Conservation (phyloP, 2,888 invertebrate species). For the Pharmacophagus antenor region DNA sequence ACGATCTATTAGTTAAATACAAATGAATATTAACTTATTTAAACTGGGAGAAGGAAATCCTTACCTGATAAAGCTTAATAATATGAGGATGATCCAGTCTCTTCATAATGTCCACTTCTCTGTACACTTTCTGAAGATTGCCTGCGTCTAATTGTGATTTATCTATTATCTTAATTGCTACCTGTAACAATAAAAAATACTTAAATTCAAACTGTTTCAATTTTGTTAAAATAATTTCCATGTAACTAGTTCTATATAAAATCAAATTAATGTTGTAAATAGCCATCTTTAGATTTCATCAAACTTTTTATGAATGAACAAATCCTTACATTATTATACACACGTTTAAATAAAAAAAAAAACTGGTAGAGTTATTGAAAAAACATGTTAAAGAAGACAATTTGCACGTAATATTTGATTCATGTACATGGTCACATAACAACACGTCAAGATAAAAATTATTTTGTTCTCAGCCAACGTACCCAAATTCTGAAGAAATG, state of each 20-base stretch:
- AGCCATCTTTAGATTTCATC: too few species aligned
- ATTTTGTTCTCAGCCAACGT: constrained; percentile 12
- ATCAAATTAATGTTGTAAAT: too few species aligned
- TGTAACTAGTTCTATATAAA: too few species aligned
- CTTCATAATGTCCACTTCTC: constrained; percentile 99
- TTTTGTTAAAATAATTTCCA: too few species aligned
- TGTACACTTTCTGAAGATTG: constrained; percentile 96
- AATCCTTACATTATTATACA: too few species aligned
- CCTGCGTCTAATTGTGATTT: constrained; percentile 94
- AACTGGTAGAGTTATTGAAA: too few species aligned
- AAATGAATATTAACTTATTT: background rate
- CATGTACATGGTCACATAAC: background rate
- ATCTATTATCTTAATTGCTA: constrained; percentile 98
- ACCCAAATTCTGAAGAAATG: constrained; percentile 4
- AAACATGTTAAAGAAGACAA: background rate
- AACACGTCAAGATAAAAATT: constrained; percentile 16
- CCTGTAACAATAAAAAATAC: constrained; percentile 82
- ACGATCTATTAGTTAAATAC: background rate
- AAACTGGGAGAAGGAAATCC: constrained; percentile 33
- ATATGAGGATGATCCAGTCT: constrained; percentile 98
- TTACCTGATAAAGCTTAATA: constrained; percentile 96
- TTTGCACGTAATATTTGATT: background rate
- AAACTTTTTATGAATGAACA: too few species aligned
- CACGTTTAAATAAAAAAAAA: too few species aligned
- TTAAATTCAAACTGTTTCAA: too few species aligned